phyloP scores from a whole-genome alignment of 2,797 vertebrate species.

The Melanotaenia nigrans region DNA sequence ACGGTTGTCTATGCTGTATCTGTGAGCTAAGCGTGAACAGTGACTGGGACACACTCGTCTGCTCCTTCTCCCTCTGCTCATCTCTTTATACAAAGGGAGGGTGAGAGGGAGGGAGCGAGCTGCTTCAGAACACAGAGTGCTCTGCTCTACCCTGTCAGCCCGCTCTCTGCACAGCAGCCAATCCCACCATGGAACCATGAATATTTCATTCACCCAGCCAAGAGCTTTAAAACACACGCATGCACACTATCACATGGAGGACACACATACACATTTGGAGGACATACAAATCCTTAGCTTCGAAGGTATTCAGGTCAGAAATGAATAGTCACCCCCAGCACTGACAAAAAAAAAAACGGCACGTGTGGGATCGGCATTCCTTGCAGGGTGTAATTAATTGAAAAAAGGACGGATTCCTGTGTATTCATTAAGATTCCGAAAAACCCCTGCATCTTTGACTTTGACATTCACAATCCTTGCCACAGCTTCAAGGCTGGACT shows the following conservation, averaged over 20 bases:
- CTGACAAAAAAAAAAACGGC: slow-evolving; percentile 65
- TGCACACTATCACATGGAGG: slow-evolving; percentile 35
- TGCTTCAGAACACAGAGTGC: slow-evolving; percentile 65
- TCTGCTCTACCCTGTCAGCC: slow-evolving; percentile 71
- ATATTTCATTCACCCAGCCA: slow-evolving; percentile 79
- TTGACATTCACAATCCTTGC: slow-evolving; percentile 48
- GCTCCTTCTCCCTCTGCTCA: slow-evolving; percentile 63
- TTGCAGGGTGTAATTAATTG: slow-evolving; percentile 40
- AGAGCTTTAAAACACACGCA: slow-evolving; percentile 66
- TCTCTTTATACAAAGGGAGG: slow-evolving; percentile 72
- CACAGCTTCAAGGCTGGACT: slow-evolving; percentile 49
- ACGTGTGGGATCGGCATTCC: slow-evolving; percentile 46
- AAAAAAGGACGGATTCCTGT: slow-evolving; percentile 37
- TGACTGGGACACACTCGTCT: slow-evolving; percentile 65
- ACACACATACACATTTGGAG: slow-evolving; percentile 64
- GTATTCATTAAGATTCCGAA: slow-evolving; percentile 47
- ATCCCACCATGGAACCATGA: slow-evolving; percentile 79
- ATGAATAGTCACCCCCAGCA: slow-evolving; percentile 59
- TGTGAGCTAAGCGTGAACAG: slow-evolving; percentile 42
- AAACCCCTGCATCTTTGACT: slow-evolving; percentile 31
- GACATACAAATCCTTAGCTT: slow-evolving; percentile 69
- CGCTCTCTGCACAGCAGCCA: slow-evolving; percentile 76
- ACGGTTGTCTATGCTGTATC: slow-evolving; percentile 34
- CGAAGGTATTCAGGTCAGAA: slow-evolving; percentile 80
- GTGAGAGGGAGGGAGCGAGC: slow-evolving; percentile 45